Percentiles rank a stretch among this genome's conserved stretches.
phyloP scores from a whole-genome alignment of 2,888 invertebrate species.

The Miltochrista miniata region DNA sequence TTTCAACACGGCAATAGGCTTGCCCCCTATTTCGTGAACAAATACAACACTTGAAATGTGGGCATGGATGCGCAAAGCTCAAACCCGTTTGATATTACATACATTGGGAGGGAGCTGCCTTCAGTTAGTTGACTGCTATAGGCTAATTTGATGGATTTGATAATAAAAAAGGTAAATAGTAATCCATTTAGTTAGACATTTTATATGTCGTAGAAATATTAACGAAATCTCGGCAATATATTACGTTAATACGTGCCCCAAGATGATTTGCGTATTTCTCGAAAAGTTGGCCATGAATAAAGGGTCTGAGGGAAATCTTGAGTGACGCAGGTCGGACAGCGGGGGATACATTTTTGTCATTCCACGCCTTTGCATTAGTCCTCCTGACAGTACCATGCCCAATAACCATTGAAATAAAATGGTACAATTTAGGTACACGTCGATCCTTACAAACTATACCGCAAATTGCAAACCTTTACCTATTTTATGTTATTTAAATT shows the following conservation, averaged over 20 bases:
- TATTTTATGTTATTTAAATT: neutral
- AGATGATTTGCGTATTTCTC: slow-evolving; percentile 56
- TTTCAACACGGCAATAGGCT: no score
- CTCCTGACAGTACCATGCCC: slow-evolving; percentile 37
- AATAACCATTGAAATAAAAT: slow-evolving; percentile 33
- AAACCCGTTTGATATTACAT: no score
- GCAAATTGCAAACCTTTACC: slow-evolving; percentile 8
- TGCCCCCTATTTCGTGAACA: no score
- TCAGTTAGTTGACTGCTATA: no score
- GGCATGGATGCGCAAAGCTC: no score
- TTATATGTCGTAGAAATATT: slow-evolving; percentile 32
- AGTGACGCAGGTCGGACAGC: slow-evolving; percentile 67
- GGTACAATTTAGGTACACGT: slow-evolving; percentile 24
- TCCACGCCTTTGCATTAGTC: slow-evolving; percentile 52
- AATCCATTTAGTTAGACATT: slow-evolving; percentile 18
- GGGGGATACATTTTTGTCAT: slow-evolving; percentile 64
- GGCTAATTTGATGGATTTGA: no score
- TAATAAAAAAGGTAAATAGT: no score
- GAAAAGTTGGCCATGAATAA: slow-evolving; percentile 54
- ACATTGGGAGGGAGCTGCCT: no score
- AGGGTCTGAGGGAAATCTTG: slow-evolving; percentile 53
- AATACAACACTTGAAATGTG: no score
- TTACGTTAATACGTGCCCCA: slow-evolving; percentile 34
- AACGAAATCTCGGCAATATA: slow-evolving; percentile 37
- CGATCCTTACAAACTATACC: slow-evolving; percentile 11